phyloP scores from a whole-genome alignment of 2,888 invertebrate genomes.

The Conus canariensis region DNA sequence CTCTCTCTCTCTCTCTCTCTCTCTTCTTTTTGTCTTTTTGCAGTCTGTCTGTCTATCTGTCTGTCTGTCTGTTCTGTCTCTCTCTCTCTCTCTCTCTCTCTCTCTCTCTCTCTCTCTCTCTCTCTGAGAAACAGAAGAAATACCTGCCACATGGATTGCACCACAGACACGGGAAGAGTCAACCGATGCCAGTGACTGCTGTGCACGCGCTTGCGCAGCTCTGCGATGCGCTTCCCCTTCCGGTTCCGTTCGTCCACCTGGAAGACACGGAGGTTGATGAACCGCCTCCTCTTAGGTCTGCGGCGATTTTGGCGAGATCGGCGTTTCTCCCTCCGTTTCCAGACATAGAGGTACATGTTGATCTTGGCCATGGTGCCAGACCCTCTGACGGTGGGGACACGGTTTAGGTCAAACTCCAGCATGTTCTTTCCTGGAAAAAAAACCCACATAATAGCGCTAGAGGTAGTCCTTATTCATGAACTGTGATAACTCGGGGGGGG shows the following conservation, averaged over 20 bases:
- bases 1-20: too few relatives aligned
- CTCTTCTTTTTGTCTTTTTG: too few relatives aligned
- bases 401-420: slow-evolving; percentile 28
- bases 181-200: slow-evolving; percentile 38
- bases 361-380: slow-evolving; percentile 19
- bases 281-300: not conserved
- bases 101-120: not conserved
- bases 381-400: not conserved
- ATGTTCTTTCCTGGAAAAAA: slow-evolving; percentile 39
- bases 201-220: slow-evolving; percentile 36
- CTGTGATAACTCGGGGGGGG: too few relatives aligned
- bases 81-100: slow-evolving; percentile 10
- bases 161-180: slow-evolving; percentile 31
- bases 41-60: not conserved
- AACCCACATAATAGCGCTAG: not conserved
- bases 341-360: slow-evolving; percentile 37
- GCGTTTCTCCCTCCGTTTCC: not conserved
- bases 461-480: too few relatives aligned
- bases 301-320: slow-evolving; percentile 22
- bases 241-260: slow-evolving; percentile 36
- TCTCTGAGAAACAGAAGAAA: not conserved
- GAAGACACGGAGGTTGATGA: slow-evolving; percentile 37
- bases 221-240: slow-evolving; percentile 40
- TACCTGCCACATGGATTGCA: slow-evolving; percentile 35
- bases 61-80: not conserved